A percentile compares a stretch with the other conserved stretches of the same genome.
Conservation (phyloP, 2,797 vertebrate genomes). For the Helostoma temminkii region DNA sequence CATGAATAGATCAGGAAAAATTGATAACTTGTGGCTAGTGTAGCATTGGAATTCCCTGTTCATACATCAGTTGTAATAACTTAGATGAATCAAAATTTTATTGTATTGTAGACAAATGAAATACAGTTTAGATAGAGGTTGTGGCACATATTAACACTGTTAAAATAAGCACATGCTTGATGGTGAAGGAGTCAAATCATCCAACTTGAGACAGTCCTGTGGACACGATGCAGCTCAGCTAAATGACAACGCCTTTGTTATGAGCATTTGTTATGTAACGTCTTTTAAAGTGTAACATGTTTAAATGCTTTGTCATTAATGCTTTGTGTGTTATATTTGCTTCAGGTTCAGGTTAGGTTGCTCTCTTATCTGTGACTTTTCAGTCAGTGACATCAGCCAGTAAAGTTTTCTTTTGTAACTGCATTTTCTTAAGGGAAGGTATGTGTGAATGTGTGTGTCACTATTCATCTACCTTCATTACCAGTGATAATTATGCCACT, state of each 20-base stretch:
- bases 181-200: background rate
- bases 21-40: conserved; percentile 1
- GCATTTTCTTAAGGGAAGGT: background rate
- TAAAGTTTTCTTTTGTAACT: conserved; percentile 1
- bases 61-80: background rate
- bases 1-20: background rate
- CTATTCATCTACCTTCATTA: conserved; percentile 43
- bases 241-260: conserved; percentile 44
- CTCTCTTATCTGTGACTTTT: conserved; percentile 3
- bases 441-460: conserved; percentile 8
- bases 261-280: conserved; percentile 33
- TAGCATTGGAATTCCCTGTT: conserved; percentile 12
- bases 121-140: conserved; percentile 5
- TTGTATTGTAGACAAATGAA: conserved; percentile 13
- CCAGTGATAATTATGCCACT: conserved; percentile 49
- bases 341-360: conserved; percentile 10
- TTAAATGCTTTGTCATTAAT: conserved; percentile 21
- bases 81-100: background rate
- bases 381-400: conserved; percentile 1
- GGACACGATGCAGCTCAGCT: conserved; percentile 53
- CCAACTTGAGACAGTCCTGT: conserved; percentile 41
- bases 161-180: background rate
- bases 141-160: conserved; percentile 13
- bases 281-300: conserved; percentile 24
- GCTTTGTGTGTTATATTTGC: conserved; percentile 28